Base-by-base conservation (phyloP, 2,797 vertebrate species). In the Gymnothorax reevesii region DNA sequence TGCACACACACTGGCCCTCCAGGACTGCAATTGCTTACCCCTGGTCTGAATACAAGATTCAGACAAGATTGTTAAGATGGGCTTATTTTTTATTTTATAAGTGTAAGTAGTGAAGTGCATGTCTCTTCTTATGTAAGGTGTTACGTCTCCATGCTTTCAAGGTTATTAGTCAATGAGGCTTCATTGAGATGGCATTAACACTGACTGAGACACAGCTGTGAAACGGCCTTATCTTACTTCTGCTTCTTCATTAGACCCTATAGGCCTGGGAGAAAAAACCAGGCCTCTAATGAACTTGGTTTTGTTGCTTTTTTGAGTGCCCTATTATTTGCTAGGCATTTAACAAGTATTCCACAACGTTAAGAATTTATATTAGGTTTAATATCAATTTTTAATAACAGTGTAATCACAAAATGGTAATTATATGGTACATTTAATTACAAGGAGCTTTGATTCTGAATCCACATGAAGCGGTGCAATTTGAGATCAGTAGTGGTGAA, bases 341-440 rank as follows among this genome's bases (percentile, higher is more conserved):
- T 59, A 83, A 90, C 91, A 88, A 89, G 88, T 88, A 87, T 91
- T 93, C 90, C 88, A 89, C 91, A 90, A 91, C 57, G 90, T 88
- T 90, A 89, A 85, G 89, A 80, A 89, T 88, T 92, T 94, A 94
- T 90, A 84, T 89, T 90, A 42, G 33, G 33, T 42, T 42, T 42
- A 42, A 42, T 42, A 86, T 86, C 66, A 57, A 91, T 88, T 91
- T 93, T 92, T 91, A 91, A 59, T 94, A 90, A 92, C 88, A 87
- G 87, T 92, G 89, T 93, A 91, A 94, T 94, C 92, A 88, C 75
- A 86, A 91, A 83, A 80, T 80, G 77, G 15, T 64, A 80, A 55
- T 20, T 87, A 90, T 92, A 92, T 93, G 93, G 93, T 88, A 93
- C 90, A 89, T 88, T 55, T n/a, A 88, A 87, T 86, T 91, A 87